A percentile compares a stretch with the other conserved stretches of the same genome.
These are phyloP conservation scores for Arizona elegans DNA, from an alignment of 2,113 vertebrate genomes.

Conservation along the genomic window DNA sequence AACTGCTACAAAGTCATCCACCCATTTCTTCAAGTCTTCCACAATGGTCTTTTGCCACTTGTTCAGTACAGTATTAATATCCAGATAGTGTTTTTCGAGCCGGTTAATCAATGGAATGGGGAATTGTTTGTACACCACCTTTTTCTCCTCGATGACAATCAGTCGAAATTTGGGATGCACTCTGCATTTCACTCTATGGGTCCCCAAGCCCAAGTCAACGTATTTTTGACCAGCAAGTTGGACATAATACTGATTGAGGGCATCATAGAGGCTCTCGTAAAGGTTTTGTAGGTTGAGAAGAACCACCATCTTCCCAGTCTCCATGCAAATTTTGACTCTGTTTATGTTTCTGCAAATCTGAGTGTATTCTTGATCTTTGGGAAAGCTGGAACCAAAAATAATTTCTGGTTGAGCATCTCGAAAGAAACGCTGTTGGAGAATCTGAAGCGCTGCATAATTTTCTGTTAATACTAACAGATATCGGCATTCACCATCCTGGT, in stretches of 20 bases:
- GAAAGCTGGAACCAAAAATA: constrained; percentile 95
- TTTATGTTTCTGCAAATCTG: constrained; percentile 96
- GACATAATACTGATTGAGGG: constrained; percentile 96
- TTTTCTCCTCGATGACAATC: constrained; percentile 91
- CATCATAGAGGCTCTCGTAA: constrained; percentile 96
- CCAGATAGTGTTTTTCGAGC: constrained; percentile 96
- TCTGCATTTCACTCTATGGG: constrained; percentile 93
- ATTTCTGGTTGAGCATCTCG: constrained; percentile 79
- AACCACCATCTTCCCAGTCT: constrained; percentile 86
- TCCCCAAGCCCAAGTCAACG: constrained; percentile 92
- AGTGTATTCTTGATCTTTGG: constrained; percentile 92
- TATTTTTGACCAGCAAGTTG: constrained; percentile 92
- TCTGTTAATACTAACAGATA: constrained; percentile 90
- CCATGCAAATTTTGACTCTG: constrained; percentile 95
- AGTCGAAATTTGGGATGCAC: constrained; percentile 87
- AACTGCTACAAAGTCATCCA: constrained; percentile 61
- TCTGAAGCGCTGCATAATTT: constrained; percentile 88
- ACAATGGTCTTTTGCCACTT: constrained; percentile 72
- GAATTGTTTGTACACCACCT: constrained; percentile 87
- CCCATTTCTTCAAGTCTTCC: constrained; percentile 76
- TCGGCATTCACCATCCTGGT: constrained; percentile 80
- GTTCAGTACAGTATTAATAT: constrained; percentile 82
- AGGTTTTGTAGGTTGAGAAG: constrained; percentile 94
- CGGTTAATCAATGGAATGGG: constrained; percentile 95
- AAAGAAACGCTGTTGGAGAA: constrained; percentile 85